These are phyloP conservation scores for Apodemus sylvaticus DNA, from an alignment of 2,113 vertebrate species.

Conservation along the genomic window DNA sequence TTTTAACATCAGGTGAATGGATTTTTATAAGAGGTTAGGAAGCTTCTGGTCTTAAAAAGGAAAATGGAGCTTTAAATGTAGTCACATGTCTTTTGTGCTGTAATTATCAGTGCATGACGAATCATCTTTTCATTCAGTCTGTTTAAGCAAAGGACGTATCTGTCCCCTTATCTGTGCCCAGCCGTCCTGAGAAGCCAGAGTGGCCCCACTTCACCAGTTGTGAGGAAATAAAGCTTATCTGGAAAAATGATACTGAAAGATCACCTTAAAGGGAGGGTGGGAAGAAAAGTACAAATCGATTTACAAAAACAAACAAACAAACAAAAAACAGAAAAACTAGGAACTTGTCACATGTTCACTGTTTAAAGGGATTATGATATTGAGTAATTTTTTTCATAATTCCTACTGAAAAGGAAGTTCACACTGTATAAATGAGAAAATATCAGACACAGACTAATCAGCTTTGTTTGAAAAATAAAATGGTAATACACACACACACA, in stretches of 20 bases:
- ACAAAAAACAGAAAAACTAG: not conserved
- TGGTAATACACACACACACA: too few species aligned
- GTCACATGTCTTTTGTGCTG: constrained; percentile 65
- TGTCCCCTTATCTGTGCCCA: not conserved
- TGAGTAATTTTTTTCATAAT: constrained; percentile 45
- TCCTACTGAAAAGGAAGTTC: not conserved
- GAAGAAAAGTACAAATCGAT: constrained; percentile 37
- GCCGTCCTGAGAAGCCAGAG: constrained; percentile 19
- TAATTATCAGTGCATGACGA: constrained; percentile 73
- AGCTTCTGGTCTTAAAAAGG: constrained; percentile 68
- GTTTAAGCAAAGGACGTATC: constrained; percentile 55
- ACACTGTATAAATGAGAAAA: not conserved
- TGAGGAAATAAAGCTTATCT: constrained; percentile 29
- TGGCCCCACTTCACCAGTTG: constrained; percentile 54
- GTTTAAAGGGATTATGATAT: not conserved
- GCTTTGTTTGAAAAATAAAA: not conserved
- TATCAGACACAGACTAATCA: constrained; percentile 1
- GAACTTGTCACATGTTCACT: not conserved
- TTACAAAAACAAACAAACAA: not conserved
- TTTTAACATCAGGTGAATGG: constrained; percentile 76
- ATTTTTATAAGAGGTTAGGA: constrained; percentile 71
- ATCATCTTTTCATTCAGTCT: constrained; percentile 65
- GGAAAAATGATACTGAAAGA: constrained; percentile 57
- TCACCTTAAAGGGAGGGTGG: not conserved
- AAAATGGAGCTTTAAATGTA: constrained; percentile 75